Base-by-base conservation (phyloP, 2,888 invertebrate genomes). In the Rhagophthalmus giganteus region DNA sequence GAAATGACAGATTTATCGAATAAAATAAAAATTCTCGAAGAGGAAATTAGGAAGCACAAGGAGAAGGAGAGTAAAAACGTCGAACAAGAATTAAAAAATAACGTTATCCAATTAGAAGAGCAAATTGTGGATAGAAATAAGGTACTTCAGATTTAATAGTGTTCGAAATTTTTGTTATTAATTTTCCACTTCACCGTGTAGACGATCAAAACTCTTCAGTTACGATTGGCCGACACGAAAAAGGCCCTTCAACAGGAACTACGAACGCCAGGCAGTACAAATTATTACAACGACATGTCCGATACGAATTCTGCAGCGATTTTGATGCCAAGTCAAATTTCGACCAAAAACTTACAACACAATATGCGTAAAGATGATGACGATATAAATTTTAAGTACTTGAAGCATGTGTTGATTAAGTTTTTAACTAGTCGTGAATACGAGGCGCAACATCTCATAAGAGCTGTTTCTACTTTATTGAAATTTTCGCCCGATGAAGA, bases 391-490 rank as follows among this genome's bases (percentile, higher is more conserved):
- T 88, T 89, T 68, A 84, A 85, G 71, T 95, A 95, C 73, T 79
- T 95, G 48, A 94, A 94, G 70, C 94, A 95, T 76, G 95, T 95
- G 57, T 85, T 95, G 55, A 86, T 95, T 2, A 92, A 94, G 70
- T 95, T 95, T 75, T 81, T 95, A 65, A 94, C 94, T 0, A 87
- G 90, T 70, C 81, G 90, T 55, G 94, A 94, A 74, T 80, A 86
- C 20, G 86, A 94, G 80, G 94, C 94, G 27, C 81, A 92, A 12
- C 94, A 95, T 74, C 78, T 95, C 66, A 92, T 93, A 8, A 84
- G 90, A 67, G 94, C 94, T 1, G 88, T 95, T 1, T 84, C 93
- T 0, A 88, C 89, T 0, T 76, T 95, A 42, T 78, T 95, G 16
- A 84, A 90, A 55, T 86, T 95, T 55, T 86, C 87, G 0, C 82